Conservation (phyloP, 1,140 invertebrate genomes). For the Bombus consobrinus region DNA sequence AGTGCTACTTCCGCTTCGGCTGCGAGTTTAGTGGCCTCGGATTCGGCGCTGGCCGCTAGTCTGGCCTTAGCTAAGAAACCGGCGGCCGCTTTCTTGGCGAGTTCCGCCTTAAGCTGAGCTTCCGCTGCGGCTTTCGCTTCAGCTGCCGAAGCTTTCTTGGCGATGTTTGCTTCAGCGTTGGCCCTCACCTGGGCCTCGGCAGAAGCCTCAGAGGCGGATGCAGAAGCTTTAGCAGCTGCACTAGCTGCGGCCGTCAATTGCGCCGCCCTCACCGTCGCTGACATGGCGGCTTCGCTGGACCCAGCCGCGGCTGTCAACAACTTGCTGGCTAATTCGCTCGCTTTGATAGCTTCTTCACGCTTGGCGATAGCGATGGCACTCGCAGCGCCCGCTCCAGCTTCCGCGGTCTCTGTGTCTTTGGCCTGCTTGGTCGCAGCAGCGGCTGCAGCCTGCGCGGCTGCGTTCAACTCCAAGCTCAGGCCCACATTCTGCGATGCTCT, state of each 20-base stretch:
- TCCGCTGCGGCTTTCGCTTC: conserved; percentile 1
- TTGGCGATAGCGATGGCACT: background rate
- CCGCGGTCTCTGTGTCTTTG: background rate
- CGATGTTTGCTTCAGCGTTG: conserved; percentile 20
- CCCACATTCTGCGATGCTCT: background rate
- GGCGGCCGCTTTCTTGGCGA: background rate
- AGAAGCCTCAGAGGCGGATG: background rate
- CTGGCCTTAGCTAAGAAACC: background rate
- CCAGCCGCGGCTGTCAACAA: background rate
- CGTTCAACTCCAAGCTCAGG: background rate
- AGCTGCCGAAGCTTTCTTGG: background rate
- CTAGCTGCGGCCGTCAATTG: conserved; percentile 15
- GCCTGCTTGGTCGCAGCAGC: background rate
- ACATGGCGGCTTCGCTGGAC: background rate
- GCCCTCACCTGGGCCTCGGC: background rate
- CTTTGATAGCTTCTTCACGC: background rate
- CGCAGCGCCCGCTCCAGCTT: background rate
- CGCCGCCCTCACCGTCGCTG: conserved; percentile 31
- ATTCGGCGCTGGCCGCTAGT: background rate
- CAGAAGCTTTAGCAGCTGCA: background rate
- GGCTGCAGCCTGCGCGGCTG: background rate
- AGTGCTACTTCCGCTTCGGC: background rate
- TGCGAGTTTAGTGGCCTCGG: background rate
- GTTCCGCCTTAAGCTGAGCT: background rate
- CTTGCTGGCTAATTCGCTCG: background rate